A percentile compares a stretch with the other conserved stretches of the same genome.
Evolutionary conservation across 2,888 invertebrate species (phyloP).

Genomic region (Iphiclides podalirius): DNA sequence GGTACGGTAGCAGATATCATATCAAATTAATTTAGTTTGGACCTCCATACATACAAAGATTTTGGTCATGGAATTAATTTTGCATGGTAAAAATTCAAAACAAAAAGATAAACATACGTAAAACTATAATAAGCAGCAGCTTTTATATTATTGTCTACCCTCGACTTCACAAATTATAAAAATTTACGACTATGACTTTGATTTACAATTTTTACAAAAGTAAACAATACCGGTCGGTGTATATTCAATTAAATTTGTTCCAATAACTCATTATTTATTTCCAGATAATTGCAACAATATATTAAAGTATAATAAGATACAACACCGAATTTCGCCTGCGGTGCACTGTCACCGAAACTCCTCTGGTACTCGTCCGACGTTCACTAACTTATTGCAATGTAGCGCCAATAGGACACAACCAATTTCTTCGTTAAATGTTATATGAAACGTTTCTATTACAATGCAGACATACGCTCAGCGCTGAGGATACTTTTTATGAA

Average conservation of each 20-base stretch:
- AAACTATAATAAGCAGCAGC: conserved; percentile 29
- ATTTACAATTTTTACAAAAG: too few species aligned
- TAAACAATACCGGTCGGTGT: too few species aligned
- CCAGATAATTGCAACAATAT: too few species aligned
- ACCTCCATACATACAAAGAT: conserved; percentile 4
- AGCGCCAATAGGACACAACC: conserved; percentile 52
- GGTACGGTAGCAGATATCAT: conserved; percentile 42
- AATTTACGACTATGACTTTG: neutral
- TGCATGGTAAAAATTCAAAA: conserved; percentile 9
- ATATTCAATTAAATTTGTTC: too few species aligned
- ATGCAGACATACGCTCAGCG: conserved; percentile 26
- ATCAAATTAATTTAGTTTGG: conserved; percentile 28
- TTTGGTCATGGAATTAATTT: conserved; percentile 4
- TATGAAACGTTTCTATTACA: neutral
- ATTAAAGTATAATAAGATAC: too few species aligned
- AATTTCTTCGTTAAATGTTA: conserved; percentile 34
- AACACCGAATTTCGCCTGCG: conserved; percentile 42
- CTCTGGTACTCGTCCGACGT: conserved; percentile 48
- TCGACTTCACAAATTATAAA: neutral
- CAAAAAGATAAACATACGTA: conserved; percentile 19
- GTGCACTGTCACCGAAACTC: conserved; percentile 48
- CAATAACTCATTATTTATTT: too few species aligned
- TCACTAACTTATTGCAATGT: conserved; percentile 60
- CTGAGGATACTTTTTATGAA: conserved; percentile 21
- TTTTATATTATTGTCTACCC: conserved; percentile 2